A percentile compares a stretch with the other conserved stretches of the same genome.
Conservation (phyloP, 2,888 invertebrate species). For the Rhorus exstirpatorius region DNA sequence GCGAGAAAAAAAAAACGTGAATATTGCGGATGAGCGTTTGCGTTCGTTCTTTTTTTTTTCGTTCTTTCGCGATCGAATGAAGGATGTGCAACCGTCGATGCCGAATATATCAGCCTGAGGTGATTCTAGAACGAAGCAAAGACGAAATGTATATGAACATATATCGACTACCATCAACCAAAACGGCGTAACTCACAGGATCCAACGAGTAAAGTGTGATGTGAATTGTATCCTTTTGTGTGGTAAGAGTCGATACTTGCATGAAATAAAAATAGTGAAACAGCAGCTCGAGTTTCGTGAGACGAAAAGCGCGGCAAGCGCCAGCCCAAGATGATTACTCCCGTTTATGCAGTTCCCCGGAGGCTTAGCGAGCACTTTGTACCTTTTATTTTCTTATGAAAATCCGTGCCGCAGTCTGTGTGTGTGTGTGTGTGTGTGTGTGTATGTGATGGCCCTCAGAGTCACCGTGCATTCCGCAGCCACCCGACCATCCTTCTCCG, state of each 20-base stretch:
- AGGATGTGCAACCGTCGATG: conserved; percentile 55
- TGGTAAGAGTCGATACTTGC: neutral
- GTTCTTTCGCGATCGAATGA: conserved; percentile 25
- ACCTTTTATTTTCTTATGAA: conserved; percentile 54
- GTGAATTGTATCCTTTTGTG: neutral
- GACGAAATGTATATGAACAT: conserved; percentile 14
- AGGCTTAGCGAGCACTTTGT: conserved; percentile 60
- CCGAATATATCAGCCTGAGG: conserved; percentile 69
- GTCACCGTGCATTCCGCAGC: conserved; percentile 44
- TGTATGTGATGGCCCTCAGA: conserved; percentile 14
- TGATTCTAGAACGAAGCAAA: conserved; percentile 54
- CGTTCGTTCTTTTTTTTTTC: conserved; percentile 20
- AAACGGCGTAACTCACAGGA: conserved; percentile 7
- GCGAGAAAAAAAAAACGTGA: conserved; percentile 23
- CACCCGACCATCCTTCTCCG: conserved; percentile 24
- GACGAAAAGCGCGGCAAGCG: conserved; percentile 59
- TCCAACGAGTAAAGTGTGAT: neutral
- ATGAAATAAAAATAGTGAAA: conserved; percentile 22
- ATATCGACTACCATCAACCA: neutral
- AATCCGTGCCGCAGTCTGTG: conserved; percentile 48
- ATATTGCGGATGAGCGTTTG: conserved; percentile 23
- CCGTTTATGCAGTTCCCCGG: conserved; percentile 70
- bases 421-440: too few relatives aligned
- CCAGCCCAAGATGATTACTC: conserved; percentile 71
- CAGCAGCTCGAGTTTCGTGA: conserved; percentile 47